Conservation (phyloP, 2,888 invertebrate species). For the Cephus nigrinus region DNA sequence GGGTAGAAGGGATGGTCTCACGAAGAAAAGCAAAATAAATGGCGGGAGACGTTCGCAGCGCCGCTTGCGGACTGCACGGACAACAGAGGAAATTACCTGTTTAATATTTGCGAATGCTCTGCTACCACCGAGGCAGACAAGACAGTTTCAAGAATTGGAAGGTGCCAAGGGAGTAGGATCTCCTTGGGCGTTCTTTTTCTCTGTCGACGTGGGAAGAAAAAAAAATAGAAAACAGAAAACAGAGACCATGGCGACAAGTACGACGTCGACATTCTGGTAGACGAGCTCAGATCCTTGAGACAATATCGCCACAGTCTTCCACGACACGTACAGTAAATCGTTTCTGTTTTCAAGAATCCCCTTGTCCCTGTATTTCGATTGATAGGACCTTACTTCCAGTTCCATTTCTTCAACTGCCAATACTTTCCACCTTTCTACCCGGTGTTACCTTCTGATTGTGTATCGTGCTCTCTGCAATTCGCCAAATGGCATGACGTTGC, state of each 20-base stretch:
- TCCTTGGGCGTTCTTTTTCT: background rate
- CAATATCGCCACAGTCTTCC: background rate
- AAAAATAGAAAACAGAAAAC: background rate
- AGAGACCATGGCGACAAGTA: background rate
- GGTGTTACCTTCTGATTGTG: background rate
- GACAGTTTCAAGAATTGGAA: slow-evolving; percentile 3
- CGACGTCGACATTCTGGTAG: background rate
- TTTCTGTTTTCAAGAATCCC: background rate
- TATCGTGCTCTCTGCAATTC: background rate
- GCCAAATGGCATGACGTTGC: background rate
- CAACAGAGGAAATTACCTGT: background rate
- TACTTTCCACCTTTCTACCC: background rate
- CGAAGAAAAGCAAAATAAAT: background rate
- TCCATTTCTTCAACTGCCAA: background rate
- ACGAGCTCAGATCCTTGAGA: background rate
- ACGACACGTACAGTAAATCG: background rate
- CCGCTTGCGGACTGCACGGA: background rate
- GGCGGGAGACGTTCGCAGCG: background rate
- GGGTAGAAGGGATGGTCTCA: background rate
- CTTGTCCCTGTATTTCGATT: background rate
- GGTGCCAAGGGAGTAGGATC: background rate
- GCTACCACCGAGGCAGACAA: background rate
- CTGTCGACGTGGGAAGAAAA: background rate
- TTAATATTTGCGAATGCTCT: slow-evolving; percentile 3
- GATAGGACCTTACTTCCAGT: background rate